These are phyloP conservation scores for Pseudomyrmex gracilis DNA, from an alignment of 1,140 invertebrate genomes.

Conservation along the genomic window DNA sequence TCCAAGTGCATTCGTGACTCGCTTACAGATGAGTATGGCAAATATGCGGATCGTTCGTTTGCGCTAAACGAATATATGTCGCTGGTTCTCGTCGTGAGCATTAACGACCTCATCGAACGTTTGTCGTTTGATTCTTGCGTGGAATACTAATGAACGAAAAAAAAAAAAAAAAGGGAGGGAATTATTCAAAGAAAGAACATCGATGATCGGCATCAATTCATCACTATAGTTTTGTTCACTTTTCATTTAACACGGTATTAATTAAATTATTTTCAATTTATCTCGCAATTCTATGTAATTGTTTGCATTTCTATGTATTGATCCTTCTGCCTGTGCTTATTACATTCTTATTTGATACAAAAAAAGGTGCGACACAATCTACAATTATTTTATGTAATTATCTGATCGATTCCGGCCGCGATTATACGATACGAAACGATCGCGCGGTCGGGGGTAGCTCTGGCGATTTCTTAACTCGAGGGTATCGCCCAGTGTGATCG, in stretches of 20 bases:
- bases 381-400: conserved; percentile 77
- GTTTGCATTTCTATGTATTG: background rate
- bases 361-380: conserved; percentile 4
- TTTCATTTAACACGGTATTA: background rate
- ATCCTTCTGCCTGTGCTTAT: background rate
- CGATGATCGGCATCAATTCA: background rate
- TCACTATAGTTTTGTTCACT: background rate
- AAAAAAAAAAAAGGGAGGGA: background rate
- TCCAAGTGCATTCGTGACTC: conserved; percentile 26
- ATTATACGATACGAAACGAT: conserved; percentile 67
- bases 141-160: conserved; percentile 30
- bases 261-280: background rate
- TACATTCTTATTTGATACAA: background rate
- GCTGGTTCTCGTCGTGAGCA: conserved; percentile 19
- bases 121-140: conserved; percentile 21
- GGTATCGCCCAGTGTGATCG: conserved; percentile 65
- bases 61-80: background rate
- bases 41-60: background rate
- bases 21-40: conserved; percentile 10
- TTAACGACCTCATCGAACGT: conserved; percentile 32
- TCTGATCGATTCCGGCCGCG: conserved; percentile 56
- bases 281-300: no score
- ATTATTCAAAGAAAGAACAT: conserved; percentile 2
- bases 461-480: conserved; percentile 55
- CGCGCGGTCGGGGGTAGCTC: conserved; percentile 62